A percentile compares a stretch with the other conserved stretches of the same genome.
These are phyloP conservation scores for Glyptemys insculpta DNA, from an alignment of 2,797 vertebrate genomes.

Conservation along the genomic window DNA sequence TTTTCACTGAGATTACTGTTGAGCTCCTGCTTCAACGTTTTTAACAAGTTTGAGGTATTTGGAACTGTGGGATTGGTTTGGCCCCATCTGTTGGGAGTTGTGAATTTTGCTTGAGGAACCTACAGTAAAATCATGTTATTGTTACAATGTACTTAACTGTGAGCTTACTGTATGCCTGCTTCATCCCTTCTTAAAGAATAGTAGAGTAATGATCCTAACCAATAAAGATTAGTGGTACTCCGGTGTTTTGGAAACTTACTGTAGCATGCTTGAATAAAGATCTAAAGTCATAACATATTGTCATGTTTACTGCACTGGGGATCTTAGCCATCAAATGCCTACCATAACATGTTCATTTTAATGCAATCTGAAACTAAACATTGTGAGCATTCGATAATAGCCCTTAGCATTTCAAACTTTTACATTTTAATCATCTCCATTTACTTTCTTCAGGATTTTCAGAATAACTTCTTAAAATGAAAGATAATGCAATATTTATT, in stretches of 20 bases:
- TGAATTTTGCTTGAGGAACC: background rate
- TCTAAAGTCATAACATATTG: background rate
- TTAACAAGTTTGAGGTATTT: background rate
- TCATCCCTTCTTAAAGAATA: background rate
- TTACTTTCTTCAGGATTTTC: slow-evolving; percentile 21
- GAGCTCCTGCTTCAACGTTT: background rate
- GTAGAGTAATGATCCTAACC: background rate
- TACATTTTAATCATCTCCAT: slow-evolving; percentile 14
- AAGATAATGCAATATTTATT: slow-evolving; percentile 52
- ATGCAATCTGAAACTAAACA: slow-evolving; percentile 2
- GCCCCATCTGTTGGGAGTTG: fast-evolving
- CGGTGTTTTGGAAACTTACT: background rate
- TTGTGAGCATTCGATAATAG: background rate
- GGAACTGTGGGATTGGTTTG: background rate
- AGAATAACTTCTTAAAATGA: slow-evolving; percentile 17
- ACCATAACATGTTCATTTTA: fast-evolving
- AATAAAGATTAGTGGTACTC: background rate
- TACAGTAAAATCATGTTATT: fast-evolving
- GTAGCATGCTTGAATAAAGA: background rate
- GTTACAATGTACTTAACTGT: background rate
- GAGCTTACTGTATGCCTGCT: background rate
- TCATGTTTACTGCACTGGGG: background rate
- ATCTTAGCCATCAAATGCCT: background rate
- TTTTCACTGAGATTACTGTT: slow-evolving; percentile 41
- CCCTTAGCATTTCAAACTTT: slow-evolving; percentile 6